Evolutionary conservation across 1,140 invertebrate genomes (phyloP).

Genomic region (Drosophila pandora): DNA sequence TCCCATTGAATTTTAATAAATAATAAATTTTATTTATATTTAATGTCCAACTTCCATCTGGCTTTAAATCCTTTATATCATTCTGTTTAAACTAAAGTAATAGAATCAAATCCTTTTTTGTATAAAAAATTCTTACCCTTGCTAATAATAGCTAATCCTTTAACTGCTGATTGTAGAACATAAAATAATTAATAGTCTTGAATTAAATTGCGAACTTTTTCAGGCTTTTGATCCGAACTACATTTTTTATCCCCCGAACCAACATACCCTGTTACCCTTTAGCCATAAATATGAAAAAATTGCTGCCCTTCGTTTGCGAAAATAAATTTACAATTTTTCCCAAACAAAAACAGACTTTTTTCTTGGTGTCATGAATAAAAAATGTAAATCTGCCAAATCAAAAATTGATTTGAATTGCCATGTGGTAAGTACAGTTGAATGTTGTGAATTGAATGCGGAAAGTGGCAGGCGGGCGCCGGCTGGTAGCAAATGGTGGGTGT

Average conservation of each 20-base stretch:
- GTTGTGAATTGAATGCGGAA: slow-evolving; percentile 21
- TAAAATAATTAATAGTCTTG: no score
- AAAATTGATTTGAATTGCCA: slow-evolving; percentile 79
- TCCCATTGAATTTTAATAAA: background rate
- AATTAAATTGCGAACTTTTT: no score
- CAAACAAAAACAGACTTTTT: slow-evolving; percentile 30
- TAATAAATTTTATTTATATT: no score
- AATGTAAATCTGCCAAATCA: slow-evolving; percentile 63
- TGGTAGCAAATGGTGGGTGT: background rate
- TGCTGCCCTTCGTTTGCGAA: slow-evolving; percentile 10
- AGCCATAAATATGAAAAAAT: slow-evolving; percentile 10
- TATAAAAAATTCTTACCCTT: no score
- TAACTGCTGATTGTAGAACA: no score
- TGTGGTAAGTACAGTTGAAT: slow-evolving; percentile 74
- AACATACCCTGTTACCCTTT: slow-evolving; percentile 2
- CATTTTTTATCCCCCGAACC: background rate
- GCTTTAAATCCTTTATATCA: no score
- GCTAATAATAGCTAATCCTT: no score
- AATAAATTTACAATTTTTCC: slow-evolving; percentile 61
- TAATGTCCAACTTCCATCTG: background rate
- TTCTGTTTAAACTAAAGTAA: no score
- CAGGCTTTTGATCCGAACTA: no score
- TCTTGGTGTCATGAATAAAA: slow-evolving; percentile 42
- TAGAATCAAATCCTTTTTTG: no score
- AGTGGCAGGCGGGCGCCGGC: background rate